These are phyloP conservation scores for Spinus olivaceus DNA, from an alignment of 2,797 vertebrate genomes.

Conservation along the genomic window DNA sequence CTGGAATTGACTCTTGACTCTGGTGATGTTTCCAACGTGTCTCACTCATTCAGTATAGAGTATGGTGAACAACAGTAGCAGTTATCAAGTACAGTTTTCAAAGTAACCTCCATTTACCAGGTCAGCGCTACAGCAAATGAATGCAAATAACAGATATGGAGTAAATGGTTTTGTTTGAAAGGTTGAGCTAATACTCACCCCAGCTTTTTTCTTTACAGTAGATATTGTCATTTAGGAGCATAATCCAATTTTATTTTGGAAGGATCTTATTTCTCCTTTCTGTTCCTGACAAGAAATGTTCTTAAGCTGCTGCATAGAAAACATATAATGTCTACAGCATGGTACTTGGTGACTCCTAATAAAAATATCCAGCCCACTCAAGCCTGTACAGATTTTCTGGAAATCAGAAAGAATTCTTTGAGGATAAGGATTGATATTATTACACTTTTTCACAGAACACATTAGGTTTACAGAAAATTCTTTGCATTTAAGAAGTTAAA, in stretches of 20 bases:
- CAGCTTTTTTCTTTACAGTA: background rate
- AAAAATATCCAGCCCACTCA: background rate
- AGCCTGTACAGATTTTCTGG: background rate
- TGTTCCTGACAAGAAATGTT: background rate
- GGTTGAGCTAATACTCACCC: background rate
- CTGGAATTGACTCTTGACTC: background rate
- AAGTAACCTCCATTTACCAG: background rate
- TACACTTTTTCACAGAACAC: background rate
- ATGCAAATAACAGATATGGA: background rate
- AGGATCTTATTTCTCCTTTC: background rate
- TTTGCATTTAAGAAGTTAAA: background rate
- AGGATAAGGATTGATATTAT: background rate
- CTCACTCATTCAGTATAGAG: background rate
- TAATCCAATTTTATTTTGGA: background rate
- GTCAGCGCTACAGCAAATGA: background rate
- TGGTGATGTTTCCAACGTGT: background rate
- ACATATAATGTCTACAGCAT: background rate
- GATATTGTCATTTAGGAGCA: background rate
- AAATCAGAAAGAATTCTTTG: background rate
- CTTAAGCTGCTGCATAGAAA: background rate
- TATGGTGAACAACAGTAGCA: background rate
- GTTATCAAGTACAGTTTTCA: constrained; percentile 10
- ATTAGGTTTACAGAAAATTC: background rate
- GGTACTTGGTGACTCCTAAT: background rate
- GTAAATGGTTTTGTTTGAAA: background rate